phyloP scores from a whole-genome alignment of 2,888 invertebrate genomes.

The Entomobrya proxima region DNA sequence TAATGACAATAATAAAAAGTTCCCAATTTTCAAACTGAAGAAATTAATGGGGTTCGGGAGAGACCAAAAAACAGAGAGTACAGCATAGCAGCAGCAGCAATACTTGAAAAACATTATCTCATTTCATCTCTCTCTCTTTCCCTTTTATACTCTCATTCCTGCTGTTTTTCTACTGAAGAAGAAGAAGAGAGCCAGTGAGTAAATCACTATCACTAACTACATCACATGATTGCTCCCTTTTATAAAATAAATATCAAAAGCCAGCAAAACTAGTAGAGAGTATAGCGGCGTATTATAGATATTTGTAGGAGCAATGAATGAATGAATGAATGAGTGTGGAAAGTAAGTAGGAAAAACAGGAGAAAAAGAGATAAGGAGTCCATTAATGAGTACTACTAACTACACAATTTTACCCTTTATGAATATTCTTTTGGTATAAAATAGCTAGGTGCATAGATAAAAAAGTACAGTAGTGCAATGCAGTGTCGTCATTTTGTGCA shows the following conservation, averaged over 20 bases:
- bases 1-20: conserved; percentile 62
- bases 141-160: neutral
- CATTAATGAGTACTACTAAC: conserved; percentile 46
- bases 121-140: conserved; percentile 22
- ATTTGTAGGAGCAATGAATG: conserved; percentile 20
- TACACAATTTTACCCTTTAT: conserved; percentile 50
- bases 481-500: conserved; percentile 37
- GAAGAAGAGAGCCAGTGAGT: conserved; percentile 19
- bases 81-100: neutral
- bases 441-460: no score
- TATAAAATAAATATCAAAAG: conserved; percentile 44
- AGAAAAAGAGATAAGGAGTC: conserved; percentile 48
- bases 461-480: conserved; percentile 16
- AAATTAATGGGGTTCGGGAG: conserved; percentile 43
- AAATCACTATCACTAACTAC: conserved; percentile 50
- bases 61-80: conserved; percentile 3
- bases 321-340: conserved; percentile 6
- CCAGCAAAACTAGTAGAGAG: no score
- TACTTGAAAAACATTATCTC: conserved; percentile 38
- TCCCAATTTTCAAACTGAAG: conserved; percentile 39
- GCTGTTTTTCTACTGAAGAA: neutral
- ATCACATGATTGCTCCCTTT: conserved; percentile 44
- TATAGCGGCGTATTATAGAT: neutral
- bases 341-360: conserved; percentile 6
- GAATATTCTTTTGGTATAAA: no score